Percentiles rank a stretch among this genome's conserved stretches.
These are phyloP conservation scores for Paralichthys olivaceus DNA, from an alignment of 2,113 vertebrate species.

Conservation along the genomic window DNA sequence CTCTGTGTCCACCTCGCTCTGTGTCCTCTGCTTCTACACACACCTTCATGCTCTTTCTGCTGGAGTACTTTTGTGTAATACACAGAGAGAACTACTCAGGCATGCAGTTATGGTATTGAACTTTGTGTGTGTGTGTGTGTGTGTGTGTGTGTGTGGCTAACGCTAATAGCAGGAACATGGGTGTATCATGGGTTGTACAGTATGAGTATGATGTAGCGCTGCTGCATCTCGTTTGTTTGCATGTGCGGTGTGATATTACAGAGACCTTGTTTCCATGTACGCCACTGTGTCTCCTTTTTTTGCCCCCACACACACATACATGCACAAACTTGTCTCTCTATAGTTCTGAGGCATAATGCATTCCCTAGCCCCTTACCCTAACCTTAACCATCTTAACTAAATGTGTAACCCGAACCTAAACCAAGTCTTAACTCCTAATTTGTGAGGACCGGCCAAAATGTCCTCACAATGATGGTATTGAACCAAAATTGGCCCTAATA, in stretches of 20 bases:
- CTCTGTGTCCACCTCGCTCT: constrained; percentile 20
- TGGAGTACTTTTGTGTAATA: constrained; percentile 62
- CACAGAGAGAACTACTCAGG: constrained; percentile 43
- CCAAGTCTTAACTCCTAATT: too few relatives aligned
- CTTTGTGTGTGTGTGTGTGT: constrained; percentile 43
- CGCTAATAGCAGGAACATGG: constrained; percentile 12
- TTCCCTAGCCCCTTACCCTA: too few relatives aligned
- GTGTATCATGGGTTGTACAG: constrained; percentile 9
- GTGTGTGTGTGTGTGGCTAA: constrained; percentile 53
- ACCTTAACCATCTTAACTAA: too few relatives aligned
- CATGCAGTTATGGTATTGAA: constrained; percentile 52
- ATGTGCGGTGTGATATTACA: constrained; percentile 38
- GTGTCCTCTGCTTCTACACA: constrained; percentile 26
- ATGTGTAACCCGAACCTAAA: too few relatives aligned
- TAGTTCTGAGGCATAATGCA: too few relatives aligned
- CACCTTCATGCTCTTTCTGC: constrained; percentile 58
- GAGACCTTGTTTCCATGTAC: constrained; percentile 17
- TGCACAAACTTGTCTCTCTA: background rate
- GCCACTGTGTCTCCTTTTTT: constrained; percentile 15
- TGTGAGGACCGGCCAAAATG: too few relatives aligned
- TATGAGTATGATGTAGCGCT: background rate
- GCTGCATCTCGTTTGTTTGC: constrained; percentile 5
- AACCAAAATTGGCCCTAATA: too few relatives aligned
- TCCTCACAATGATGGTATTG: too few relatives aligned
- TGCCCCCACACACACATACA: background rate